A percentile compares a stretch with the other conserved stretches of the same genome.
Evolutionary conservation across 1,140 invertebrate genomes (phyloP).

Genomic region (Lepidurus packardi): DNA sequence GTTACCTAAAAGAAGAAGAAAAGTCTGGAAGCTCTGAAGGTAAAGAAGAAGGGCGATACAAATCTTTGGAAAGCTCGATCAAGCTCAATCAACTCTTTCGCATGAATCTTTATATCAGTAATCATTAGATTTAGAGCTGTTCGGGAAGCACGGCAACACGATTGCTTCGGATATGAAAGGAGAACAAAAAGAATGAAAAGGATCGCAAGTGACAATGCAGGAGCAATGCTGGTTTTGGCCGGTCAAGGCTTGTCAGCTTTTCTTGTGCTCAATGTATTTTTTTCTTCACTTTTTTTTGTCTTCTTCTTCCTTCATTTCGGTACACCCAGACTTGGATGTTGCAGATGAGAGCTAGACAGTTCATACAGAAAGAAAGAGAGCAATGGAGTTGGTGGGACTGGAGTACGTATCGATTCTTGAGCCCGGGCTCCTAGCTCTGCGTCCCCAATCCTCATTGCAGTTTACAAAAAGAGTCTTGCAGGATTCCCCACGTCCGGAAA

Average conservation of each 20-base stretch:
- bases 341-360: neutral
- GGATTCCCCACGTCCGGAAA: neutral
- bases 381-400: constrained; percentile 13
- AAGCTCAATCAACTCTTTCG: too few relatives aligned
- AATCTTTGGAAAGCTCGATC: too few relatives aligned
- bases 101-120: neutral
- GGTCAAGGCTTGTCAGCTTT: neutral
- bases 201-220: too few relatives aligned
- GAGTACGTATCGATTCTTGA: constrained; percentile 30
- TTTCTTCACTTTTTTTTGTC: constrained; percentile 21
- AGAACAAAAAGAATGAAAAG: too few relatives aligned
- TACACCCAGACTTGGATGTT: constrained; percentile 22
- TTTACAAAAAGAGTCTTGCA: constrained; percentile 11
- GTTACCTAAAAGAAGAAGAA: too few relatives aligned
- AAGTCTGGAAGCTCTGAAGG: too few relatives aligned
- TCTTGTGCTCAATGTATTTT: neutral
- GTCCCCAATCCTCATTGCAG: constrained; percentile 20
- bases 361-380: constrained; percentile 18
- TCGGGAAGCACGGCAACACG: neutral
- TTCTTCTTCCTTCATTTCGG: neutral
- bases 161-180: too few relatives aligned
- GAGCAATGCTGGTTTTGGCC: neutral
- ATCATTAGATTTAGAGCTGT: constrained; percentile 1
- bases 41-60: too few relatives aligned
- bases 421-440: neutral